Base-by-base conservation (phyloP, 2,888 invertebrate species). In the Oasisia sp. region DNA sequence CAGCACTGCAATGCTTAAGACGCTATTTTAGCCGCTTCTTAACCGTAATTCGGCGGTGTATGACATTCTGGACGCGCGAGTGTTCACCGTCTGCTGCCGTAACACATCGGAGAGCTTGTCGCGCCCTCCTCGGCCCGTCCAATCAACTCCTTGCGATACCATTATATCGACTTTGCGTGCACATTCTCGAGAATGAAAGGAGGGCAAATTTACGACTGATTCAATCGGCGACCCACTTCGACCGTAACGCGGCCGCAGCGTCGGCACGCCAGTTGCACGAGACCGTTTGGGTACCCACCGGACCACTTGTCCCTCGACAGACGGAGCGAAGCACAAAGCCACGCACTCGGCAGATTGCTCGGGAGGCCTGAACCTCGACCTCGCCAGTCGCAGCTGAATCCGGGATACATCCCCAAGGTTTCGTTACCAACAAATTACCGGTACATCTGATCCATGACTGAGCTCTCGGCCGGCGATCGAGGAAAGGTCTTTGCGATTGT, bases 351-450 rank as follows among this genome's bases (percentile, higher is more conserved):
- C 74, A 74, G 74, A 74, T 74, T 19, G 74, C 74, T 74, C 27
- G 0, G 27, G 14, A 74, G 74, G 74, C 74, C 7, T 74, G 74
- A 74, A 74, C 74, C 27, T 1, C 74, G 27, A 74, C 74, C 74
- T n/a, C 74, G n/a, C 27, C 74, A 74, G 74, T 27, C 27, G 74
- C 74, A 74, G 74, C 74, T 74, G 27, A 74, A 74, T 74, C 74
- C 19, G 27, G 74, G 74, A 74, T 74, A 74, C n/a, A 74, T 74
- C 74, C 74, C 74, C 74, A n/a, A 74, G 74, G 74, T 74, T 74
- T 74, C 74, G 74, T 74, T 74, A 74, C 74, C 74, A 74, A 74
- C 74, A 74, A 74, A 74, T 74, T 74, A 74, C 74, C 74, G 74
- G 74, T 27, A 74, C 74, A 74, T 74, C 74, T 74, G 74, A 74